Base-by-base conservation (phyloP, 2,113 vertebrate species). In the Xyrauchen texanus region DNA sequence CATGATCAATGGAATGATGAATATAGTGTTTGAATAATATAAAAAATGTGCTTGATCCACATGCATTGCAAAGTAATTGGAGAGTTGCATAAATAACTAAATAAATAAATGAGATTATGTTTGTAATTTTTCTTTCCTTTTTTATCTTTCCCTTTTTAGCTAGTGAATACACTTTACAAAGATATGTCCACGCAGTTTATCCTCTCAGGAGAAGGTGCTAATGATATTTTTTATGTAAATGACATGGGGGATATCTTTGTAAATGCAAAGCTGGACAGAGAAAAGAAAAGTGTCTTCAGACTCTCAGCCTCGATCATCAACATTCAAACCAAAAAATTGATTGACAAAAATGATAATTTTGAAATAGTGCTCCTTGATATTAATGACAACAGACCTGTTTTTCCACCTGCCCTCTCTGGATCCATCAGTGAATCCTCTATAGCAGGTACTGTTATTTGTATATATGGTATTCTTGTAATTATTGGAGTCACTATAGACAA, bases 301-400 rank as follows among this genome's bases (percentile, higher is more conserved):
- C 88, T 99, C 42, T 90, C 45, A 0, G 97, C 95, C 60, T 88
- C 83, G 21, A 89, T 98, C 67, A 91, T 90, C 0, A 90, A 98
- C 82, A 87, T 70, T 8, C 80, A 79, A n/a, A 91, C 88, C 70
- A 82, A 77, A 6, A 4, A 2, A 10, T 13, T 89, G n/a, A 79
- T 98, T 53, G 97, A 98, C 10, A 65, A 87, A 0, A 82, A 93
- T 0, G 94, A 94, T 7, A 85, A 81, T 0, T 99, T 99, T 86
- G 86, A 86, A 0, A 92, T 99, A 77, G 93, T 94, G 44, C 94
- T 99, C 11, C 89, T 90, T 0, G 98, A 99, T 0, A 88, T 98
- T 67, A 98, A 99, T 1, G 98, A 99, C 90, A 95, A 99, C 5
- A 89, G 6, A 2, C 98, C 98, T 0, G 87, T 93, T 57, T 99